phyloP scores from a whole-genome alignment of 2,888 invertebrate genomes.

The Pristionchus arcanus region DNA sequence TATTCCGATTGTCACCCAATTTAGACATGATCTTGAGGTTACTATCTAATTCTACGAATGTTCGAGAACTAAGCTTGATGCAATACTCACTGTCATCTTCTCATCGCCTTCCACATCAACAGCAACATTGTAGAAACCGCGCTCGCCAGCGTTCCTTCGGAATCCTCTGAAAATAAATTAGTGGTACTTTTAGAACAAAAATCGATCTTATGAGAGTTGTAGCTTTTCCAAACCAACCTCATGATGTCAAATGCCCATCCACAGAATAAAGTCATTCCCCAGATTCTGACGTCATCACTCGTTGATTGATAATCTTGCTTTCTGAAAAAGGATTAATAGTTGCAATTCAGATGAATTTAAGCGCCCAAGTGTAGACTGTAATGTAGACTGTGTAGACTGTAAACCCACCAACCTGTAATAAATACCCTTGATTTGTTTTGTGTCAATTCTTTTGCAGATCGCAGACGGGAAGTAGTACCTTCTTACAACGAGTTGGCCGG shows the following conservation, averaged over 20 bases:
- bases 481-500: neutral
- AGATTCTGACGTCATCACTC: neutral
- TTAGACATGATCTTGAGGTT: no score
- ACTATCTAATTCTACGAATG: no score
- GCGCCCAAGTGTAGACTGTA: neutral
- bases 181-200: no score
- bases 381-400: neutral
- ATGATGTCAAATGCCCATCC: neutral
- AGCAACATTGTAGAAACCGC: slow-evolving; percentile 4
- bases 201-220: no score
- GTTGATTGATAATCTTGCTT: neutral
- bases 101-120: neutral
- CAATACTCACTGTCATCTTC: neutral
- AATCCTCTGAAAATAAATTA: neutral
- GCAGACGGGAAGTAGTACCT: neutral
- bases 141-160: neutral
- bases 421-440: neutral
- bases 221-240: no score
- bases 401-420: neutral
- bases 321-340: no score
- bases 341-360: no score
- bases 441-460: neutral
- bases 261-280: neutral
- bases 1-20: no score
- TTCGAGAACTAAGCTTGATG: no score